These are phyloP conservation scores for Drosophila ercepeae DNA, from an alignment of 1,140 invertebrate species.

Conservation along the genomic window DNA sequence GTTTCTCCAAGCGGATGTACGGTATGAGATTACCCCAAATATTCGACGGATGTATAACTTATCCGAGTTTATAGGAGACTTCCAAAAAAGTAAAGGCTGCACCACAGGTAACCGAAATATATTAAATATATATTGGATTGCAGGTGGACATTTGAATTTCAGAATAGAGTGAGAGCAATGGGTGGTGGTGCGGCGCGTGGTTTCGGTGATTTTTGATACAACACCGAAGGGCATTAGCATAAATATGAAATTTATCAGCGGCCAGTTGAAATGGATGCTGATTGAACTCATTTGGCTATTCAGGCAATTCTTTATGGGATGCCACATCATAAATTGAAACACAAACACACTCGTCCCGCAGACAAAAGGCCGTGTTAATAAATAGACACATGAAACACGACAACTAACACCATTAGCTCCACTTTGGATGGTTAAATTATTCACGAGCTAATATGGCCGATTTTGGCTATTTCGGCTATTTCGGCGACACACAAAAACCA, in stretches of 20 bases:
- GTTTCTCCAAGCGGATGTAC: slow-evolving; percentile 28
- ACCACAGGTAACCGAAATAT: slow-evolving; percentile 63
- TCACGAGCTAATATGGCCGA: slow-evolving; percentile 70
- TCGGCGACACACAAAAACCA: slow-evolving; percentile 49
- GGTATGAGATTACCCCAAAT: slow-evolving; percentile 46
- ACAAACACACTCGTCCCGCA: slow-evolving; percentile 24
- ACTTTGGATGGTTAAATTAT: slow-evolving; percentile 82
- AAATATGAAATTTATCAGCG: slow-evolving; percentile 81
- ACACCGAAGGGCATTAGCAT: slow-evolving; percentile 64
- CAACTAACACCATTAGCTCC: slow-evolving; percentile 81
- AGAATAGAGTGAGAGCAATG: slow-evolving; percentile 37
- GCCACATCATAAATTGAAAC: slow-evolving; percentile 62
- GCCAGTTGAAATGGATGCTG: slow-evolving; percentile 70
- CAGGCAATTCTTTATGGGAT: slow-evolving; percentile 69
- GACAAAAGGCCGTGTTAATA: slow-evolving; percentile 80
- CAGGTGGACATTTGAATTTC: slow-evolving; percentile 61
- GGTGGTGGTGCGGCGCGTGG: slow-evolving; percentile 53
- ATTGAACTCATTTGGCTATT: slow-evolving; percentile 80
- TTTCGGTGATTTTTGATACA: slow-evolving; percentile 50
- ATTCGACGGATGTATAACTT: slow-evolving; percentile 75
- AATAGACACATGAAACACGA: slow-evolving; percentile 79
- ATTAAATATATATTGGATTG: slow-evolving; percentile 55
- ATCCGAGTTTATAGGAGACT: slow-evolving; percentile 60
- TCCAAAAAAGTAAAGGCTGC: slow-evolving; percentile 20
- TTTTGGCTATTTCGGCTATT: too few species aligned